Percentiles rank a stretch among this genome's conserved stretches.
Conservation (phyloP, 2,888 invertebrate species). For the Cacoxenus indagator region DNA sequence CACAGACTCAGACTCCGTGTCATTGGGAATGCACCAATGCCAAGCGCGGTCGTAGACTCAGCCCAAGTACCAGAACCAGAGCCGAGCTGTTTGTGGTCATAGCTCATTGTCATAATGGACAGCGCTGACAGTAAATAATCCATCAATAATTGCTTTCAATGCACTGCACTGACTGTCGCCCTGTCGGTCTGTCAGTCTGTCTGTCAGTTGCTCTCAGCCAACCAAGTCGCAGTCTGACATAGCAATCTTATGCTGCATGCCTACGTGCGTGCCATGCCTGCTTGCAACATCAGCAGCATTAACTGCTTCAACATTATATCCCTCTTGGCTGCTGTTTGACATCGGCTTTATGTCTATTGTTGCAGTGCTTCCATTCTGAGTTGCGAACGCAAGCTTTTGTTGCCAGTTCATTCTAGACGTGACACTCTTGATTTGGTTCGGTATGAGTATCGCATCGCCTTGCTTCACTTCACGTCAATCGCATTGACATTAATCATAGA, state of each 20-base stretch:
- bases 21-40: slow-evolving; percentile 38
- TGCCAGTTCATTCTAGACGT: too few relatives aligned
- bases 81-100: slow-evolving; percentile 50
- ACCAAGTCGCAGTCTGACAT: neutral
- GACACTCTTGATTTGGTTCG: neutral
- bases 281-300: neutral
- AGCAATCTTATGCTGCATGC: slow-evolving; percentile 9
- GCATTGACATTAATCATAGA: slow-evolving; percentile 61
- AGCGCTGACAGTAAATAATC: slow-evolving; percentile 64
- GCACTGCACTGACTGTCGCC: too few relatives aligned
- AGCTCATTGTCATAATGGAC: slow-evolving; percentile 61
- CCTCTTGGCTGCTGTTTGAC: slow-evolving; percentile 20
- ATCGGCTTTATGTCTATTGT: neutral
- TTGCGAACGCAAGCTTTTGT: neutral
- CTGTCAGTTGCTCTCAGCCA: neutral
- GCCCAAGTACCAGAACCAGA: too few relatives aligned
- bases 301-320: slow-evolving; percentile 2
- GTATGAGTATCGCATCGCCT: neutral
- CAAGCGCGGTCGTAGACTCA: slow-evolving; percentile 28
- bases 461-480: slow-evolving; percentile 54
- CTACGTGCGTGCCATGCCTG: slow-evolving; percentile 18
- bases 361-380: slow-evolving; percentile 3
- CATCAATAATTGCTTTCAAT: slow-evolving; percentile 60
- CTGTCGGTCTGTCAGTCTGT: slow-evolving; percentile 16
- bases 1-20: slow-evolving; percentile 43